Evolutionary conservation across 2,113 vertebrate genomes (phyloP).

Genomic region (Melanostigma gelatinosum): DNA sequence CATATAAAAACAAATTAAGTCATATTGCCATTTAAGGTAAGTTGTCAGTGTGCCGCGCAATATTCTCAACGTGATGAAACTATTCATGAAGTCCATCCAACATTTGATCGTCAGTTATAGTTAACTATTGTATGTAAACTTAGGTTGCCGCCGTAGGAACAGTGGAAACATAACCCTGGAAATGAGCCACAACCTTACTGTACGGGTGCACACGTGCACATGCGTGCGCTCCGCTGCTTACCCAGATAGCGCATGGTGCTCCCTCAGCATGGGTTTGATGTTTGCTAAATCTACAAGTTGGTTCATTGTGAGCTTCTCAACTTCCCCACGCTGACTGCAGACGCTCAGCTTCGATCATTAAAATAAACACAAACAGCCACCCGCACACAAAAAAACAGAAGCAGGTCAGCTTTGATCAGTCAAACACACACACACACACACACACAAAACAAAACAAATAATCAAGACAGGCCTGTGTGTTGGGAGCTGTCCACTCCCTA

Average conservation of each 20-base stretch:
- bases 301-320: conserved; percentile 24
- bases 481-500: conserved; percentile 53
- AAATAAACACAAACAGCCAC: conserved; percentile 38
- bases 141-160: too few relatives aligned
- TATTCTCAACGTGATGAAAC: background rate
- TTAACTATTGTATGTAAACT: too few relatives aligned
- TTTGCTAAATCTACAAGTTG: conserved; percentile 8
- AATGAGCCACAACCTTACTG: background rate
- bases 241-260: background rate
- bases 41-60: too few relatives aligned
- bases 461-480: conserved; percentile 32
- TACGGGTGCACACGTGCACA: background rate
- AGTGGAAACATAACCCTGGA: too few relatives aligned
- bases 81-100: background rate
- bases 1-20: too few relatives aligned
- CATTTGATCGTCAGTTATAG: background rate
- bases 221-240: background rate
- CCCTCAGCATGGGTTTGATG: background rate
- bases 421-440: conserved; percentile 27
- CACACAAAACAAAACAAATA: conserved; percentile 3
- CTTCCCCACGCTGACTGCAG: conserved; percentile 13
- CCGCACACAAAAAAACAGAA: conserved; percentile 37
- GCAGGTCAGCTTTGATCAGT: conserved; percentile 59
- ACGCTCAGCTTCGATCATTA: conserved; percentile 33
- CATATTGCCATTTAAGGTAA: too few relatives aligned